These are phyloP conservation scores for Acridotheres tristis DNA, from an alignment of 2,797 vertebrate genomes.

Conservation along the genomic window DNA sequence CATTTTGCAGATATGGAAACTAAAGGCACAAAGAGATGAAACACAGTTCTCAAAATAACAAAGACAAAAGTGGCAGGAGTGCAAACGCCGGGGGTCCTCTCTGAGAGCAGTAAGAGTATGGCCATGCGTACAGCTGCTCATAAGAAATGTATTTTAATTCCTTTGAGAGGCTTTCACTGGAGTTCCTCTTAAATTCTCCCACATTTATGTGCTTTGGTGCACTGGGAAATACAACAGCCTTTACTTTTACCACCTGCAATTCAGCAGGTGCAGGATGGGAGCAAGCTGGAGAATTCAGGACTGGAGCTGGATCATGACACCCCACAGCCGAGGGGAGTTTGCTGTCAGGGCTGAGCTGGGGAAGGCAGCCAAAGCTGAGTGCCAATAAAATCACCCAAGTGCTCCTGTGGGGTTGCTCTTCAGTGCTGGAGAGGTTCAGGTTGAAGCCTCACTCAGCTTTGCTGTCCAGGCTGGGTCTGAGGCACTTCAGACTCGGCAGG, in stretches of 20 bases:
- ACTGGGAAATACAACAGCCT: not conserved
- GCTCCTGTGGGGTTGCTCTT: not conserved
- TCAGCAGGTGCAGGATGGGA: not conserved
- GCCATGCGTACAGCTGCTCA: not conserved
- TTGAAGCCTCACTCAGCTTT: not conserved
- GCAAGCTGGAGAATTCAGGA: not conserved
- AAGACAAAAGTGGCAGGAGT: not conserved
- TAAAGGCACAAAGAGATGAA: not conserved
- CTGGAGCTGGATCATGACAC: not conserved
- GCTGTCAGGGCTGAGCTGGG: not conserved
- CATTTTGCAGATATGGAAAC: not conserved
- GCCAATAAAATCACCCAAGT: not conserved
- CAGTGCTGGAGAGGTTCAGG: not conserved
- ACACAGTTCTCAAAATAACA: not conserved
- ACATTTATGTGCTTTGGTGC: not conserved
- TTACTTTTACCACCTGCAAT: not conserved
- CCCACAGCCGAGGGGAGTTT: rapidly evolving
- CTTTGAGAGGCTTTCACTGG: not conserved
- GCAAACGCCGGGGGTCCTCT: not conserved
- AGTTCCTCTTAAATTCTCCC: not conserved
- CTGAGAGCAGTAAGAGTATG: not conserved
- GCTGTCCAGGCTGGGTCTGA: not conserved
- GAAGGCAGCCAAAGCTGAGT: not conserved
- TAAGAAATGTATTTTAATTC: not conserved
- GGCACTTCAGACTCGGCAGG: too few relatives aligned